A percentile compares a stretch with the other conserved stretches of the same genome.
phyloP scores from a whole-genome alignment of 2,113 vertebrate species.

The Tamias sibiricus region DNA sequence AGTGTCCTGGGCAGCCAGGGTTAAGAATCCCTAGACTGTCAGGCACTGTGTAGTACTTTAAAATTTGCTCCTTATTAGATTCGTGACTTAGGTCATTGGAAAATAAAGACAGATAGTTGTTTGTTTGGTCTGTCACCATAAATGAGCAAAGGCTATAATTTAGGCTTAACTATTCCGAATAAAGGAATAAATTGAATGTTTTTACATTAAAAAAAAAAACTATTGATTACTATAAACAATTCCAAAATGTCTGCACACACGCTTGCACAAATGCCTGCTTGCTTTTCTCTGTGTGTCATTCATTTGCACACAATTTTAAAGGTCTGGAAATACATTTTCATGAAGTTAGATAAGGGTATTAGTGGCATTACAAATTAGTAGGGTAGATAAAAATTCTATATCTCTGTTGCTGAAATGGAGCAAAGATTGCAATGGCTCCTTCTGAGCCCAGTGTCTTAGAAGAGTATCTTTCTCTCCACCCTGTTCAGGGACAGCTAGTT shows the following conservation, averaged over 20 bases:
- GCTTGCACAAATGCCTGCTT: neutral
- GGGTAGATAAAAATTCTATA: neutral
- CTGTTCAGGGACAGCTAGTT: neutral
- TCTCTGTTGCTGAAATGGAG: neutral
- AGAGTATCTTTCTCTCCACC: neutral
- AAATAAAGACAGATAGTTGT: neutral
- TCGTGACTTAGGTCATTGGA: constrained; percentile 9
- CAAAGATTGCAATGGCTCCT: neutral
- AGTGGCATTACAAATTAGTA: neutral
- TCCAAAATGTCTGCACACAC: neutral
- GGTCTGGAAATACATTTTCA: neutral
- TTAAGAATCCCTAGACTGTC: neutral
- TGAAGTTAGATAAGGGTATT: neutral
- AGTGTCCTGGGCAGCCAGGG: neutral
- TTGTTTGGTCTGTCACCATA: neutral
- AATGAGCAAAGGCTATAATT: constrained; percentile 8
- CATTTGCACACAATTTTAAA: neutral
- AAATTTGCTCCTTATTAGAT: constrained; percentile 36
- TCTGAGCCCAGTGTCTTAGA: neutral
- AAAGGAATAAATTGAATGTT: neutral
- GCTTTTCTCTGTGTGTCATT: neutral
- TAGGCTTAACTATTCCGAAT: neutral
- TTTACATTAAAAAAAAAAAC: neutral
- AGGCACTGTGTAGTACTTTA: neutral
- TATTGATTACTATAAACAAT: neutral